Evolutionary conservation across 1,140 invertebrate species (phyloP), one percentile per base, ranked within the genome.

Genomic region (Drosophila bocqueti): DNA sequence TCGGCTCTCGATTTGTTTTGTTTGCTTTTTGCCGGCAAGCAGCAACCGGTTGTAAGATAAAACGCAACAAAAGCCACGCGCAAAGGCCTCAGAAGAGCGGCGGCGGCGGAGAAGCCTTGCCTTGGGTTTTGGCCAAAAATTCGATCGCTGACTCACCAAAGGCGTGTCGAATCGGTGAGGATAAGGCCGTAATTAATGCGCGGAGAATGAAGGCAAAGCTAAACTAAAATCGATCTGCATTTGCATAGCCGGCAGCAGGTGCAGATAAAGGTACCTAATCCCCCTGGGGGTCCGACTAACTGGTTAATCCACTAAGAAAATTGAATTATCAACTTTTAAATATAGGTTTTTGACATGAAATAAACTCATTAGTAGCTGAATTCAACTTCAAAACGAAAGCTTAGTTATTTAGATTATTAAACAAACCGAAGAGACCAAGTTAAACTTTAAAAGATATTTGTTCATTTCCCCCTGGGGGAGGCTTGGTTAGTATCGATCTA

Each of bases 81-180:
- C 62, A 61, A 62, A 71, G 64, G 31, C 31, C 64, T 50, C 68
- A 64, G 76, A 68, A 61, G 62, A 52, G 46, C 21, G 21, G 54
- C 61, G 45, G 54, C 60, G 21, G 54, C 58, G 29, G 50, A 54
- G 50, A 49, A 68, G 66, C 83, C 79, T 86, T 86, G 66, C 83
- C 79, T 86, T 86, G 79, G 74, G 43, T 73, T 58, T 77, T 77
- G 79, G 76, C 68, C 72, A 76, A 85, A 78, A 87, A 80, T 45
- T 57, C 43, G 47, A 55, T 47, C 43, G 43, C 54, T 73, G 68
- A 73, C 38, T 73, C n/a, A 2, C 16, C 3, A 52, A 73, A 72
- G 67, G 67, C 69, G 69, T 73, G 68, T 49, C 50, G 1, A 26
- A 34, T 49, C 52, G 21, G 7, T 2, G 24, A 15, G 68, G 64